These are phyloP conservation scores for Endotricha flammealis DNA, from an alignment of 2,888 invertebrate species.

Conservation along the genomic window DNA sequence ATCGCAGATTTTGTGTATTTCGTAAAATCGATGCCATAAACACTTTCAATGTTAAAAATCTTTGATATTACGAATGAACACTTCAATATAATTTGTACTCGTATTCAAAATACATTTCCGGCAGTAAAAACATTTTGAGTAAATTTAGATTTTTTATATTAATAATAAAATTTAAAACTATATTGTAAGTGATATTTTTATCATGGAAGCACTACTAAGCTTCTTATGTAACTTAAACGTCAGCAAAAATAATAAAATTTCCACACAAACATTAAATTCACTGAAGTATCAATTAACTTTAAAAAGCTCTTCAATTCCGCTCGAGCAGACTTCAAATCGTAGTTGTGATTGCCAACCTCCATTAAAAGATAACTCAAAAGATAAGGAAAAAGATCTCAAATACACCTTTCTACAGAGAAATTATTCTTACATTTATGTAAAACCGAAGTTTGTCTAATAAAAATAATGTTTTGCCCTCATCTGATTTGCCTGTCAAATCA, in stretches of 20 bases:
- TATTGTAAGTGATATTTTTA: no score
- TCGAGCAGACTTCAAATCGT: constrained; percentile 1
- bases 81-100: no score
- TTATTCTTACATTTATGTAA: constrained; percentile 7
- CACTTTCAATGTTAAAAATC: no score
- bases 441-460: constrained; percentile 6
- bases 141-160: no score
- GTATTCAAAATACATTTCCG: no score
- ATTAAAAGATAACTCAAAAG: constrained; percentile 3
- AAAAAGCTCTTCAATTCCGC: constrained; percentile 2
- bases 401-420: constrained; percentile 5
- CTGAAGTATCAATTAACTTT: constrained; percentile 6
- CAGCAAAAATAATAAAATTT: neutral
- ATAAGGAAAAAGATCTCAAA: neutral
- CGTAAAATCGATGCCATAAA: no score
- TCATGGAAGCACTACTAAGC: no score
- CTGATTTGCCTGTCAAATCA: constrained; percentile 8
- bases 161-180: no score
- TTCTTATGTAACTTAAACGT: no score
- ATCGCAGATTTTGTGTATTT: no score
- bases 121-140: no score
- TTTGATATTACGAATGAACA: no score
- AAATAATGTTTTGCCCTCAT: constrained; percentile 10
- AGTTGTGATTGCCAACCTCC: constrained; percentile 8
- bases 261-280: constrained; percentile 1